These are phyloP conservation scores for Heliconius himera DNA, from an alignment of 1,140 invertebrate genomes.

Conservation along the genomic window DNA sequence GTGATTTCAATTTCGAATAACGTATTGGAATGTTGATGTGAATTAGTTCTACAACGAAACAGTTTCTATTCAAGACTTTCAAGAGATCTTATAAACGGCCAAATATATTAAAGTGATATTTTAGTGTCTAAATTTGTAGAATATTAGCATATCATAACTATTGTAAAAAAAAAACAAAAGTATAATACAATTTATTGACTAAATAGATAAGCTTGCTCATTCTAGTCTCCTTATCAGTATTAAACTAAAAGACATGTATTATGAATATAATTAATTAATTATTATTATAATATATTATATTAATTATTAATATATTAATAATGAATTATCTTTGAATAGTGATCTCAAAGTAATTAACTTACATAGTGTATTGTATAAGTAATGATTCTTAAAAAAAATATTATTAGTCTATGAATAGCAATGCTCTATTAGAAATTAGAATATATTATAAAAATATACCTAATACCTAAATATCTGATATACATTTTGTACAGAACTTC, in stretches of 20 bases:
- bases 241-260: conserved; percentile 27
- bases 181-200: not conserved
- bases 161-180: conserved; percentile 9
- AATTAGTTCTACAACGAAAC: conserved; percentile 14
- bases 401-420: no score
- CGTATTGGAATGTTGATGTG: conserved; percentile 5
- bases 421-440: no score
- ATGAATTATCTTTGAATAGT: not conserved
- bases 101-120: conserved; percentile 48
- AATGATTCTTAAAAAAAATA: no score
- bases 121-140: conserved; percentile 42
- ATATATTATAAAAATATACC: no score
- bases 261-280: conserved; percentile 15
- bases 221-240: conserved; percentile 51
- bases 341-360: not conserved
- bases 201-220: conserved; percentile 21
- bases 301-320: conserved; percentile 33
- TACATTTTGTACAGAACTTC: no score
- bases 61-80: conserved; percentile 33
- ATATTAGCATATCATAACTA: conserved; percentile 61
- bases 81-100: conserved; percentile 63
- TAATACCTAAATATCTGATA: no score
- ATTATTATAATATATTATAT: no score
- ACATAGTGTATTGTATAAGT: not conserved
- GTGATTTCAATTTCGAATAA: not conserved